Base-by-base conservation (phyloP, 1,140 invertebrate species). In the Heliconius eleuchia region DNA sequence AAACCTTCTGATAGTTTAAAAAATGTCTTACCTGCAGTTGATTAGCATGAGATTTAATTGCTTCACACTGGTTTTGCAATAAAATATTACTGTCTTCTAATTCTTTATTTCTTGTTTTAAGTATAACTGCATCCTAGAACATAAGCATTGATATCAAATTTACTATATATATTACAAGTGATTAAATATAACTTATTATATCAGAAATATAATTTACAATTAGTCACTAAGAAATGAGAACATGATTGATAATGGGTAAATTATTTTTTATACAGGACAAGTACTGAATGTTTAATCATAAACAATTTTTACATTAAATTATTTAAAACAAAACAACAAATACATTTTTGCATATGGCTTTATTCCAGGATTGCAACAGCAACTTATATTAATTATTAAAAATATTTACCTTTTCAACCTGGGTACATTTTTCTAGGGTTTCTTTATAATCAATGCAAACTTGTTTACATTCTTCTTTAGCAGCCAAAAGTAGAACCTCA, bases 391-490 rank as follows among this genome's bases (percentile, higher is more conserved):
- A 16, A 46, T 46, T 46, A 46, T 46, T 16, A 46, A 16, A 13
- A 46, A 46, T 66, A 66, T 4, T 74, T 81, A 92, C 91, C 76
- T 89, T 88, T 84, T 91, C 89, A 71, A 90, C 74, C 71, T 76
- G 57, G 34, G 80, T 66, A 84, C 84, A 86, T 80, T 87, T 87
- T 74, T 91, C 87, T 77, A 87, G 80, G 55, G 82, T 81, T 30
- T 84, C 84, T 76, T 87, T 86, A 71, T 89, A 90, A 72, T 91
- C 85, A 76, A 90, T 85, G 76, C 88, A 89, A 42, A 84, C 85
- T 83, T 88, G 77, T 85, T 87, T 90, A 83, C 86, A 89, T 80
- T 91, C 89, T 75, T 89, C 88, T 83, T 88, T 91, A 42, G 89
- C 82, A 23, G 81, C 66, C 50, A 85, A 74, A 42, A 90, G 81